Conservation (phyloP, 2,888 invertebrate species). For the Eustalomyia histrio region DNA sequence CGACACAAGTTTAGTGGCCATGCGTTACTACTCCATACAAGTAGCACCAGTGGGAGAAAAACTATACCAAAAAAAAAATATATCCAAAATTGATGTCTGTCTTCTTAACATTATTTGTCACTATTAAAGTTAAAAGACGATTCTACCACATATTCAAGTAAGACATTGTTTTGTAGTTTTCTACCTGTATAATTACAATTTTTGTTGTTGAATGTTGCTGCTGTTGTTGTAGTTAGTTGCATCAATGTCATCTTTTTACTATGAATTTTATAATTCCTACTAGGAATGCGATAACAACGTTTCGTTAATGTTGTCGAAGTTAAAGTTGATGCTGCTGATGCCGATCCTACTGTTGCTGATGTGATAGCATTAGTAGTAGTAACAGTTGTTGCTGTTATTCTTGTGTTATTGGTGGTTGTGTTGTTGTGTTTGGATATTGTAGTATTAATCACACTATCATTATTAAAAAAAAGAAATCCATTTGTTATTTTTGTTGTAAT, state of each 20-base stretch:
- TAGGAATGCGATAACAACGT: conserved; percentile 71
- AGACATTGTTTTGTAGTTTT: conserved; percentile 59
- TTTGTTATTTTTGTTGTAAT: conserved; percentile 44
- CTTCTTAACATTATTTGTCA: background rate
- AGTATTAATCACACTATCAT: conserved; percentile 75
- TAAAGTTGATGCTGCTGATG: conserved; percentile 44
- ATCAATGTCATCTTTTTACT: conserved; percentile 66
- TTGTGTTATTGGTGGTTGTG: conserved; percentile 30
- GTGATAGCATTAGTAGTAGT: conserved; percentile 45
- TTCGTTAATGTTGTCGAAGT: conserved; percentile 63
- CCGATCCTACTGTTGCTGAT: conserved; percentile 40
- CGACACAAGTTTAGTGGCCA: conserved; percentile 90
- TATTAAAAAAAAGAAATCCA: conserved; percentile 69
- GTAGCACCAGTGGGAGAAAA: conserved; percentile 86
- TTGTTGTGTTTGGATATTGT: conserved; percentile 57
- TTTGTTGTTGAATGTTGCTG: conserved; percentile 25
- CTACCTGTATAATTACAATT: conserved; percentile 37
- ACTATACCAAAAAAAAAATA: conserved; percentile 4
- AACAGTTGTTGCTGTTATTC: conserved; percentile 49
- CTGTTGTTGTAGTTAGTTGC: conserved; percentile 62
- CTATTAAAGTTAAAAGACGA: background rate
- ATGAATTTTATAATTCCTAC: conserved; percentile 71
- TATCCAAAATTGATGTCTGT: conserved; percentile 6
- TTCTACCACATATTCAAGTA: conserved; percentile 68
- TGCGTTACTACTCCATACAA: conserved; percentile 97